A percentile compares a stretch with the other conserved stretches of the same genome.
These are phyloP conservation scores for Aleiodes leptofemur DNA, from an alignment of 2,888 invertebrate genomes.

Conservation along the genomic window DNA sequence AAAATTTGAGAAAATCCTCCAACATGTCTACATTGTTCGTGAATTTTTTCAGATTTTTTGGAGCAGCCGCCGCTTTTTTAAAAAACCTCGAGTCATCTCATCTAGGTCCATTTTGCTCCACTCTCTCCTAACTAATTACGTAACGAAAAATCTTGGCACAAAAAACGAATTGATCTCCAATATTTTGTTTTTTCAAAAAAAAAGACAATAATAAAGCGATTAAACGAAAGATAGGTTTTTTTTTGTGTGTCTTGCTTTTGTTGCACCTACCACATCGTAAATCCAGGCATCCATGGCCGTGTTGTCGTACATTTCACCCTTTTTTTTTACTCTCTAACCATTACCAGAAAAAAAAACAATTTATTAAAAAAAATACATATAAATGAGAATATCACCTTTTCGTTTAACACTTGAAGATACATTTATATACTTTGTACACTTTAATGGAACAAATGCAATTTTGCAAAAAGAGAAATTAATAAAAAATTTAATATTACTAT, in stretches of 20 bases:
- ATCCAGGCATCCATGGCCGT: conserved; percentile 73
- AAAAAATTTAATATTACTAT: too few relatives aligned
- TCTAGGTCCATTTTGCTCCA: too few relatives aligned
- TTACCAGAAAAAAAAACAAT: conserved; percentile 4
- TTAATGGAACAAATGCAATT: too few relatives aligned
- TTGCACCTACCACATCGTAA: conserved; percentile 72
- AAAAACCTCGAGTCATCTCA: too few relatives aligned
- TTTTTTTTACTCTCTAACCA: conserved; percentile 32
- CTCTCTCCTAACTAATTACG: too few relatives aligned
- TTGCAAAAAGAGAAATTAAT: too few relatives aligned
- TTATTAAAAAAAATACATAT: background rate
- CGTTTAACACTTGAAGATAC: background rate
- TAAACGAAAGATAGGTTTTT: conserved; percentile 4
- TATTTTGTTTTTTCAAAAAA: background rate
- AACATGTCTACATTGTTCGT: too few relatives aligned
- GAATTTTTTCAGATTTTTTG: too few relatives aligned
- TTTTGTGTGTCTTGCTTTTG: conserved; percentile 9
- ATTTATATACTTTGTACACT: background rate
- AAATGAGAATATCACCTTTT: conserved; percentile 25
- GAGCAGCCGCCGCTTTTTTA: too few relatives aligned
- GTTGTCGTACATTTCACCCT: conserved; percentile 61
- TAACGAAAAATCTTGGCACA: conserved; percentile 42
- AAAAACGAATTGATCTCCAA: background rate
- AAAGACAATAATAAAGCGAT: conserved; percentile 2
- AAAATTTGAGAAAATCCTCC: too few relatives aligned